Evolutionary conservation across 2,888 invertebrate genomes (phyloP).

Genomic region (Euplagia quadripunctaria): DNA sequence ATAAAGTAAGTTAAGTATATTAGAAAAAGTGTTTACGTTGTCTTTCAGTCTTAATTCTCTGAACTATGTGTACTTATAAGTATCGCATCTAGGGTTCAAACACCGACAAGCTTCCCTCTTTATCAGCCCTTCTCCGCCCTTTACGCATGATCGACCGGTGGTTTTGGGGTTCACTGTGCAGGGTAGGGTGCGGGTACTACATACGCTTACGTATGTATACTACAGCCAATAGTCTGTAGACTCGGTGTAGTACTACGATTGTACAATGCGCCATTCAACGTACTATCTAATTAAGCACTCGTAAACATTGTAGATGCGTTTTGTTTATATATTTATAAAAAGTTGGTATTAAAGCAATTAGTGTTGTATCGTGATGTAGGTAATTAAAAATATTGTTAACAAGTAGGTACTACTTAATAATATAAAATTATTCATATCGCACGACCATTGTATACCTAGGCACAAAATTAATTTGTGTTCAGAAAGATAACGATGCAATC

Average conservation of each 20-base stretch:
- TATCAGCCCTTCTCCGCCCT: constrained; percentile 86
- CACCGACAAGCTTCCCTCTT: constrained; percentile 83
- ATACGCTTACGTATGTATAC: constrained; percentile 45
- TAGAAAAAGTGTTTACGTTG: constrained; percentile 28
- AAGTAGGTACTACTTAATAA: neutral
- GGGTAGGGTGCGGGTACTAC: constrained; percentile 78
- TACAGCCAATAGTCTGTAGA: constrained; percentile 28
- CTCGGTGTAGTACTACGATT: constrained; percentile 35
- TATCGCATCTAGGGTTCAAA: constrained; percentile 76
- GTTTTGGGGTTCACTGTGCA: constrained; percentile 83
- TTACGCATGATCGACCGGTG: constrained; percentile 87
- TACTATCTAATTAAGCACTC: constrained; percentile 2
- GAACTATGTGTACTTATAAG: constrained; percentile 57
- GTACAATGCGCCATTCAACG: constrained; percentile 38
- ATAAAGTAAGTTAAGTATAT: constrained; percentile 44
- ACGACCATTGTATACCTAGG: neutral
- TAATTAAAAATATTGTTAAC: neutral
- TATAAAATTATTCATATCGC: neutral
- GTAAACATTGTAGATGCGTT: neutral
- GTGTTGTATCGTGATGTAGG: neutral
- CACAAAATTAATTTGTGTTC: too few relatives aligned
- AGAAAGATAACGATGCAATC: neutral
- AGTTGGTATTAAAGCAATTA: neutral
- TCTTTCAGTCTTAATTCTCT: constrained; percentile 36
- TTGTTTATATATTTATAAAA: neutral